Evolutionary conservation across 2,888 invertebrate genomes (phyloP), one percentile per base, ranked within the genome.

Genomic region (Yponomeuta plumbellus): DNA sequence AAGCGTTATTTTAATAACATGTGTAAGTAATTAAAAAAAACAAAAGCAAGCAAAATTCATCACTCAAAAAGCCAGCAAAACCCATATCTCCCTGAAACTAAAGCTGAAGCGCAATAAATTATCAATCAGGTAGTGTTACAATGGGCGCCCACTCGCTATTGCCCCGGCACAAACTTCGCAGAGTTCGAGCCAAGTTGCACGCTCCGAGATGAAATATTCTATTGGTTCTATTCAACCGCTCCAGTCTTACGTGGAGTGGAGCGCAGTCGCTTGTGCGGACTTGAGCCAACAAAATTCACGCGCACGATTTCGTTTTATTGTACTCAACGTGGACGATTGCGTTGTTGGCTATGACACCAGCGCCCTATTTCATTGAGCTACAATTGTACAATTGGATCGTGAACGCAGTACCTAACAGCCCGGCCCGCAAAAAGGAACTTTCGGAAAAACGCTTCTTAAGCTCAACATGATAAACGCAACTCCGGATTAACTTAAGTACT

Each of bases 221-320:
- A 77, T 78, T 75, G 75, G 74, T 74, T 77, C 78, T 74, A 83
- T 85, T 85, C 83, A 82, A 78, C 72, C 72, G 69, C 70, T 75
- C 71, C 21, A 10, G 17, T 22, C 61, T 61, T 26, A 72, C 73
- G 74, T 74, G 44, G 13, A 52, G 77, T 77, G 77, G 78, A 80
- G 80, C 81, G 81, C 81, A 81, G 78, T 82, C 80, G 80, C 78
- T 80, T 77, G 80, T 78, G 80, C 78, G 80, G 80, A 80, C 80
- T 81, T 79, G 26, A 78, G 74, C 76, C 73, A 76, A 73, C 73
- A 75, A 52, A 52, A 52, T 52, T 52, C 44, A 17, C 71, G 69
- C 72, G 71, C 74, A 71, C 76, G 78, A 80, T 77, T 81, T 76
- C 74, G 71, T 59, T 23, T 59, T 17, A 52, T 52, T 52, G 44